phyloP scores from a whole-genome alignment of 2,888 invertebrate species.

The Lasioglossum marginatum region DNA sequence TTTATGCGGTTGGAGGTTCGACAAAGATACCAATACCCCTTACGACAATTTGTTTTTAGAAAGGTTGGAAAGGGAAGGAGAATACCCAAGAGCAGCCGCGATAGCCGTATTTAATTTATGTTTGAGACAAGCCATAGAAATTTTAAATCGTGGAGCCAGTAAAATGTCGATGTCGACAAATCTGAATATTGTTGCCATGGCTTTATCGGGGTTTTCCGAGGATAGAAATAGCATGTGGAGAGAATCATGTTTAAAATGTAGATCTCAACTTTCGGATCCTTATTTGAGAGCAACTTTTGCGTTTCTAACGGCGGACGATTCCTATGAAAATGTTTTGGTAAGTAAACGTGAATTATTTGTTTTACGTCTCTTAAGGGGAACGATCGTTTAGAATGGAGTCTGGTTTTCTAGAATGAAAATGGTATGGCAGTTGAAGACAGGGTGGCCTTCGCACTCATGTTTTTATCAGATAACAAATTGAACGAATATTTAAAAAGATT shows the following conservation, averaged over 20 bases:
- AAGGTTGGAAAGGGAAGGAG: conserved; percentile 90
- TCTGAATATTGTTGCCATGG: conserved; percentile 91
- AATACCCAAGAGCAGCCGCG: conserved; percentile 94
- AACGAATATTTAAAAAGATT: conserved; percentile 91
- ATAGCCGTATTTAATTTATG: conserved; percentile 96
- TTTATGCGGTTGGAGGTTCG: conserved; percentile 96
- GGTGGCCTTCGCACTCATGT: conserved; percentile 96
- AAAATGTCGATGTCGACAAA: conserved; percentile 82
- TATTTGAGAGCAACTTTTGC: conserved; percentile 96
- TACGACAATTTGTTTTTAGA: conserved; percentile 86
- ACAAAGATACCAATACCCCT: conserved; percentile 88
- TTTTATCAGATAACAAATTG: conserved; percentile 92
- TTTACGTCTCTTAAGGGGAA: not conserved
- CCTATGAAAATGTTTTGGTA: conserved; percentile 92
- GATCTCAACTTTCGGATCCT: conserved; percentile 93
- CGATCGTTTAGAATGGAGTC: not conserved
- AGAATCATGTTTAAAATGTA: conserved; percentile 90
- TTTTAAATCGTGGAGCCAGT: conserved; percentile 91
- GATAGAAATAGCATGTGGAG: conserved; percentile 93
- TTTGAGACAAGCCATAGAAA: conserved; percentile 93
- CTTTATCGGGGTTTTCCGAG: conserved; percentile 93
- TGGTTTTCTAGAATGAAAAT: conserved; percentile 89
- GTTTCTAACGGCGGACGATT: conserved; percentile 93
- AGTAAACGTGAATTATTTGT: conserved; percentile 74
- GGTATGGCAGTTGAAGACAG: conserved; percentile 94